A percentile compares a stretch with the other conserved stretches of the same genome.
Conservation (phyloP, 2,113 vertebrate genomes). For the Circaetus cinerascens region DNA sequence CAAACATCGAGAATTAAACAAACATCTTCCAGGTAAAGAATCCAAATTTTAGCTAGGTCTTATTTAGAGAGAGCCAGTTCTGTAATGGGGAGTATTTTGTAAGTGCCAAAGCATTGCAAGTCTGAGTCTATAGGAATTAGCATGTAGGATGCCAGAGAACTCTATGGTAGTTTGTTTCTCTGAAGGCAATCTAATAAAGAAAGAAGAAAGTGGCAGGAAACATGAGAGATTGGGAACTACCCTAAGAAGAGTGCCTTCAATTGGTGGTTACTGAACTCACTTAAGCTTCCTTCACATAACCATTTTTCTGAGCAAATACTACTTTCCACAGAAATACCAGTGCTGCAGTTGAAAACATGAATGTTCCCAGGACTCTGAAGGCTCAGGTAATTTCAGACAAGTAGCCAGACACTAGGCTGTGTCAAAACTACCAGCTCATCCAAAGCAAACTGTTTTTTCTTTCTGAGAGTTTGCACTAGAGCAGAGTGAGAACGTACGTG, state of each 20-base stretch:
- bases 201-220: neutral
- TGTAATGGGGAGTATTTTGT: neutral
- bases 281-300: neutral
- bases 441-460: neutral
- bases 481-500: neutral
- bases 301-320: neutral
- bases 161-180: neutral
- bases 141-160: neutral
- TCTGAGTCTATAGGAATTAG: neutral
- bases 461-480: neutral
- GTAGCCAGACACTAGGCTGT: neutral
- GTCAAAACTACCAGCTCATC: neutral
- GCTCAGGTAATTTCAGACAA: neutral
- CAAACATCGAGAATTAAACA: neutral
- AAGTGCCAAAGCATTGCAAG: neutral
- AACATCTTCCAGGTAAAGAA: neutral
- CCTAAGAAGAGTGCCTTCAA: neutral
- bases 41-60: neutral
- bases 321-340: neutral
- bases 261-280: neutral
- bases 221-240: neutral
- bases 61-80: neutral
- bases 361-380: neutral
- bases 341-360: neutral
- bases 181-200: neutral